These are phyloP conservation scores for Sphinx pinastri DNA, from an alignment of 2,888 invertebrate species.

Conservation along the genomic window DNA sequence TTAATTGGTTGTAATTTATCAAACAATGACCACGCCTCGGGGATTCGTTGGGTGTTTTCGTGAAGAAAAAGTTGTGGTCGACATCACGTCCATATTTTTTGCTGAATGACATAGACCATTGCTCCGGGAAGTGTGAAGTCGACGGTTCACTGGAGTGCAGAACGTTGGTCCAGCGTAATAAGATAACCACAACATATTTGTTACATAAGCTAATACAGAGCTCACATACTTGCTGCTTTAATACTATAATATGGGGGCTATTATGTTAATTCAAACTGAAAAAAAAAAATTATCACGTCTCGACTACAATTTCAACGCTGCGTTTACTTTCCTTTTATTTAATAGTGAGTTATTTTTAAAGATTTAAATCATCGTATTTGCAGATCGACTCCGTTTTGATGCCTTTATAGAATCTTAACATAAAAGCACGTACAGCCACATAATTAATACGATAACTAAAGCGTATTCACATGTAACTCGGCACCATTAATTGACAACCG, in stretches of 20 bases:
- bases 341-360: no score
- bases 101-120: constrained; percentile 33
- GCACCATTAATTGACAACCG: constrained; percentile 1
- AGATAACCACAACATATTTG: constrained; percentile 21
- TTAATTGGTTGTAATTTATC: constrained; percentile 24
- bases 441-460: neutral
- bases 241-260: neutral
- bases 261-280: no score
- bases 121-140: constrained; percentile 38
- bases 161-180: constrained; percentile 22
- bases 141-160: constrained; percentile 31
- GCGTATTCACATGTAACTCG: neutral
- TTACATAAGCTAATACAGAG: constrained; percentile 1
- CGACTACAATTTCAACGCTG: no score
- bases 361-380: no score
- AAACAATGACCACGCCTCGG: constrained; percentile 28
- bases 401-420: no score
- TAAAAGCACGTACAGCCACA: no score
- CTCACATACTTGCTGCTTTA: constrained; percentile 21
- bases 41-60: constrained; percentile 26
- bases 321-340: no score
- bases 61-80: constrained; percentile 22
- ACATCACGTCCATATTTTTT: constrained; percentile 23
- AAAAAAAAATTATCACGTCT: no score
- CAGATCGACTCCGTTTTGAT: no score